These are phyloP conservation scores for Labeo catla DNA, from an alignment of 2,113 vertebrate species.

Conservation along the genomic window DNA sequence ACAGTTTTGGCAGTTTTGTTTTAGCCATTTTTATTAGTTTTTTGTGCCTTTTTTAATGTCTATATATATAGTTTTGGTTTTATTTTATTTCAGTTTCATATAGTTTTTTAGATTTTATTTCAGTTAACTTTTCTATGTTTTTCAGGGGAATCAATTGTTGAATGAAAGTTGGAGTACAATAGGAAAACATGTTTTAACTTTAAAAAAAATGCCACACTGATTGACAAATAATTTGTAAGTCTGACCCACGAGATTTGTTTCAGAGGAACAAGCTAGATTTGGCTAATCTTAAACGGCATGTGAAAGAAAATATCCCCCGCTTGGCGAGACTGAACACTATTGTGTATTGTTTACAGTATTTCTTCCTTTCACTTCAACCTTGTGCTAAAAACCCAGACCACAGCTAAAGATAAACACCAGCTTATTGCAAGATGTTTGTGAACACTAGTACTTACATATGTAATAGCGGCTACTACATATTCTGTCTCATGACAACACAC, in stretches of 20 bases:
- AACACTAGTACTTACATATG: background rate
- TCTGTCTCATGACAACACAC: background rate
- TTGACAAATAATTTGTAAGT: background rate
- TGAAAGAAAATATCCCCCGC: constrained; percentile 42
- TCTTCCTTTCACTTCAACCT: constrained; percentile 11
- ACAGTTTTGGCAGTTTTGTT: background rate
- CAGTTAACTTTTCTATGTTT: background rate
- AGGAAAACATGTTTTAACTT: background rate
- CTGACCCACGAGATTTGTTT: constrained; percentile 10
- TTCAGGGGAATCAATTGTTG: background rate
- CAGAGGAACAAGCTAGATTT: background rate
- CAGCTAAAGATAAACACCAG: constrained; percentile 58
- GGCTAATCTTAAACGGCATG: background rate
- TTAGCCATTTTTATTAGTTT: background rate
- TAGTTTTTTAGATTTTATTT: background rate
- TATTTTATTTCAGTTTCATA: no score
- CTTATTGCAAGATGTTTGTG: background rate
- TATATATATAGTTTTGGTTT: background rate
- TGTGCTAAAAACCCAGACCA: background rate
- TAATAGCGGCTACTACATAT: no score
- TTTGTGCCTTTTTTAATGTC: background rate
- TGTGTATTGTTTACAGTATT: constrained; percentile 49
- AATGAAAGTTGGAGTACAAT: background rate
- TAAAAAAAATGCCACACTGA: background rate
- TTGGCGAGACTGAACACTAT: background rate